Base-by-base conservation (phyloP, 2,888 invertebrate species). In the Drosophila algonquin region DNA sequence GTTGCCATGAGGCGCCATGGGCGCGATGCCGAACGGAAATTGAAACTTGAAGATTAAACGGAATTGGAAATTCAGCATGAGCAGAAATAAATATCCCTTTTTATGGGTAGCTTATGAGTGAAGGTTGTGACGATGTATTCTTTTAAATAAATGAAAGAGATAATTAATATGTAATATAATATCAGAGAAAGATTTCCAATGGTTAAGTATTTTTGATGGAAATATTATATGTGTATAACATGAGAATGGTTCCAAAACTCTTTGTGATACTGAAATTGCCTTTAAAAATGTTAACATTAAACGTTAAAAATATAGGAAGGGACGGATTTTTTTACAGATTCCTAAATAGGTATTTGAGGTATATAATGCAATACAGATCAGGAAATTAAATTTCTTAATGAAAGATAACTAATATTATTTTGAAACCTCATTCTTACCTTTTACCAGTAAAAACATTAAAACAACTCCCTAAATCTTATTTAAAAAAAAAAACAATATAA, bases 1-100 rank as follows among this genome's bases (percentile, higher is more conserved):
- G 82, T 85, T 81, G 77, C 64, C 70, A 63, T 54, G 74, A 16
- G 68, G 45, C 85, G 77, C 64, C 69, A 62, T 52, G 74, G 21
- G 68, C 32, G 46, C 16, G 32, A 40, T 46, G 30, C 53, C 57
- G 16, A 75, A 16, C 65, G 65, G 65, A 54, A 58, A 62, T 70
- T 52, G 48, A 60, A 72, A 45, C 18, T 67, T 67, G n/a, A 56
- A 60, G 56, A 63, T 57, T 56, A n/a, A 69, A 21, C 4, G 5
- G 27, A 32, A 14, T 16, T 3, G 47, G 24, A 50, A 46, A 48
- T 24, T 30, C 40, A 40, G 14, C 40, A 24, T 62, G 14, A n/a
- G 30, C 18, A 5, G 18, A 40, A 45, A 54, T 18, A 32, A 40
- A 32, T 40, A 5, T 40, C 51, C 12, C 8, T 1, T 16, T 8